phyloP scores from a whole-genome alignment of 2,113 vertebrate genomes.

The Herpailurus yagouaroundi region DNA sequence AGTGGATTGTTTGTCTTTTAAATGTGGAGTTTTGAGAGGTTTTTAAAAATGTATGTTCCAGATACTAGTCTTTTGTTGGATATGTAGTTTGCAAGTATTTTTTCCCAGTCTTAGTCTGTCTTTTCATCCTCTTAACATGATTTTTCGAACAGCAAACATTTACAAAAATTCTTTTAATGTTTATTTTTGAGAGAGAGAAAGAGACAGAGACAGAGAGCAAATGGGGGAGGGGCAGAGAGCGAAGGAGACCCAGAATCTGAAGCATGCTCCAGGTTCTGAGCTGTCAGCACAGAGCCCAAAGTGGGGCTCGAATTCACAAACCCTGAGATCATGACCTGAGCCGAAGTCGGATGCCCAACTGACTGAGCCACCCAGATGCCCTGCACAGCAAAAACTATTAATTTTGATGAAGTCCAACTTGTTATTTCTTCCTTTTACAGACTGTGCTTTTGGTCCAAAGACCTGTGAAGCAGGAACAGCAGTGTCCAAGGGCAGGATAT shows the following conservation, averaged over 20 bases:
- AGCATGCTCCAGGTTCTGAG: too few species aligned
- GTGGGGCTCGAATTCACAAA: too few species aligned
- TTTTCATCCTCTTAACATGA: not conserved
- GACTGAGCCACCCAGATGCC: too few species aligned
- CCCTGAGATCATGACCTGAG: too few species aligned
- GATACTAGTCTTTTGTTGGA: not conserved
- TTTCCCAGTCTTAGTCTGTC: not conserved
- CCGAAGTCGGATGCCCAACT: too few species aligned
- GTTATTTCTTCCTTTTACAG: not conserved
- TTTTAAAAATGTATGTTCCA: not conserved
- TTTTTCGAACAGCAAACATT: not conserved
- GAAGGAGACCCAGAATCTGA: too few species aligned
- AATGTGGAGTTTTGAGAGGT: not conserved
- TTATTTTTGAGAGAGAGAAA: too few species aligned
- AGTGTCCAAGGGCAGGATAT: not conserved
- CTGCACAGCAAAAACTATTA: not conserved
- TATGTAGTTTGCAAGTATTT: not conserved
- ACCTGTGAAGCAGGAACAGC: not conserved
- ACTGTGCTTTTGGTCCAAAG: not conserved
- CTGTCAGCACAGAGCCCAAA: too few species aligned
- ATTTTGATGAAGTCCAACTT: not conserved
- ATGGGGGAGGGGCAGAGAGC: too few species aligned
- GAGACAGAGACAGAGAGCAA: too few species aligned
- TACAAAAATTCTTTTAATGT: too few species aligned
- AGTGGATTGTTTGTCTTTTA: not conserved